phyloP scores from a whole-genome alignment of 2,888 invertebrate species.

The Shargacucullia verbasci region DNA sequence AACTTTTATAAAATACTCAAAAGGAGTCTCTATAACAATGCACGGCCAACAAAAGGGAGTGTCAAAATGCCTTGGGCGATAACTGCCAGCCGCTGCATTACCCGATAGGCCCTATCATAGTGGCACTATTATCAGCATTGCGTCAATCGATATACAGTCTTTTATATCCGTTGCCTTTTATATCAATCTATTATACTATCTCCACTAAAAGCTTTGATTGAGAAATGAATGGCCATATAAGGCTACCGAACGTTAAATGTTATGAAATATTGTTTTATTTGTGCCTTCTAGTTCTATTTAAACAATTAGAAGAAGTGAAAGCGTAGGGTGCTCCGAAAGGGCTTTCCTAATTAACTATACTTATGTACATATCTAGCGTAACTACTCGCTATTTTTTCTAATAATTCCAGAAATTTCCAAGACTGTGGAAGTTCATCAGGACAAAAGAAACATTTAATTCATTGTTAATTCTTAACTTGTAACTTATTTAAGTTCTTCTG shows the following conservation, averaged over 20 bases:
- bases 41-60: slow-evolving; percentile 14
- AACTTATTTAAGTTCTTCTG: too few relatives aligned
- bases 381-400: too few relatives aligned
- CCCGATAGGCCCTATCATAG: slow-evolving; percentile 13
- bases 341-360: too few relatives aligned
- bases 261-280: slow-evolving; percentile 10
- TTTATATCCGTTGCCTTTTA: slow-evolving; percentile 27
- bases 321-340: neutral
- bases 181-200: slow-evolving; percentile 26
- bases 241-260: slow-evolving; percentile 18
- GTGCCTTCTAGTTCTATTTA: neutral
- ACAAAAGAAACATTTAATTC: too few relatives aligned
- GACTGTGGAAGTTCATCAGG: too few relatives aligned
- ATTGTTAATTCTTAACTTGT: too few relatives aligned
- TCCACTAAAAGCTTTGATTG: slow-evolving; percentile 50
- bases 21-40: slow-evolving; percentile 9
- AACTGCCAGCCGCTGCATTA: slow-evolving; percentile 6
- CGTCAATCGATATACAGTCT: slow-evolving; percentile 25
- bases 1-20: too few relatives aligned
- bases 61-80: slow-evolving; percentile 9
- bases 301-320: neutral
- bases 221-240: slow-evolving; percentile 22
- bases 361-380: too few relatives aligned
- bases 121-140: slow-evolving; percentile 17
- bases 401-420: too few relatives aligned